phyloP scores from a whole-genome alignment of 64 coral and sea anemone genomes.

The Dendrophyllia cribrosa region DNA sequence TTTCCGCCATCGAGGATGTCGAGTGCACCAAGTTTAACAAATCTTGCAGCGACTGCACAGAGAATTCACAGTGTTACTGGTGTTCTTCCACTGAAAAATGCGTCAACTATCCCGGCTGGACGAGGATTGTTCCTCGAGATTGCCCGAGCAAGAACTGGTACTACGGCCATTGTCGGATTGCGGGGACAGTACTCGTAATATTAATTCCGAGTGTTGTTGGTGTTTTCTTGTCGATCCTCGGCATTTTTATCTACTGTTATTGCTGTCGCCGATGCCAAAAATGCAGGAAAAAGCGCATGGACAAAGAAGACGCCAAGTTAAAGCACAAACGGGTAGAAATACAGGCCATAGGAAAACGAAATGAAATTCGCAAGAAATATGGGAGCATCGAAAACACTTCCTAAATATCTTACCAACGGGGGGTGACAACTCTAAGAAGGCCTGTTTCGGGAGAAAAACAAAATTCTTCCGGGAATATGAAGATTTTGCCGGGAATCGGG shows the following conservation, averaged over 20 bases:
- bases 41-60: constrained; percentile 78
- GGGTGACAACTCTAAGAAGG: no score
- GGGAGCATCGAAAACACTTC: constrained; percentile 70
- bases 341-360: constrained; percentile 51
- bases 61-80: constrained; percentile 73
- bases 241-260: constrained; percentile 92
- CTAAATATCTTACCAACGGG: constrained; percentile 3
- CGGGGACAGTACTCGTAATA: constrained; percentile 79
- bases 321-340: constrained; percentile 90
- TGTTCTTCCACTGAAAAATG: constrained; percentile 65
- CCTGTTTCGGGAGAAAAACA: no score
- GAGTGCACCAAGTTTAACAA: constrained; percentile 71
- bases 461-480: no score
- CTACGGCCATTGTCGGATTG: constrained; percentile 81
- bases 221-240: constrained; percentile 64
- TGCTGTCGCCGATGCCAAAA: constrained; percentile 84
- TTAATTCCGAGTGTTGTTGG: constrained; percentile 69
- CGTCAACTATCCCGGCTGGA: constrained; percentile 86
- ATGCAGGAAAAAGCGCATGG: constrained; percentile 82
- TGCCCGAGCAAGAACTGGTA: constrained; percentile 88
- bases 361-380: constrained; percentile 94
- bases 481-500: no score
- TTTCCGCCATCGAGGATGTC: constrained; percentile 49
- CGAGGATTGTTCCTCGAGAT: constrained; percentile 79
- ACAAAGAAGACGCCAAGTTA: constrained; percentile 90